A percentile compares a stretch with the other conserved stretches of the same genome.
Conservation (phyloP, 2,113 vertebrate genomes). For the Mastomys coucha region DNA sequence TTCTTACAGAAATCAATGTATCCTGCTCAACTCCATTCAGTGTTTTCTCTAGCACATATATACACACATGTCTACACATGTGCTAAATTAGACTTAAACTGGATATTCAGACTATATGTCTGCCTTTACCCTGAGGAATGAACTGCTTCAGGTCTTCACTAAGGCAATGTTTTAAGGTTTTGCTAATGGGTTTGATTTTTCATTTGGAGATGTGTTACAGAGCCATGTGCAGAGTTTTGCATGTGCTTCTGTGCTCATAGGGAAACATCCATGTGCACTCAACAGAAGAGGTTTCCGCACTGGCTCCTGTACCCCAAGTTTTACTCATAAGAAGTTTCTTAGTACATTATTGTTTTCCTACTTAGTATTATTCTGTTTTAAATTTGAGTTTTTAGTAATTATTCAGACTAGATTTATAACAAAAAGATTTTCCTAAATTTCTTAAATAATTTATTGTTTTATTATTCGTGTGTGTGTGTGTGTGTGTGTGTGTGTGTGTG, state of each 20-base stretch:
- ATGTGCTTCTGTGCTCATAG: neutral
- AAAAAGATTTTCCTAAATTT: neutral
- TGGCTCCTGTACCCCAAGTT: neutral
- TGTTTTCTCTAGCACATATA: neutral
- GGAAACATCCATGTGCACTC: neutral
- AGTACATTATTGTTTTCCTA: neutral
- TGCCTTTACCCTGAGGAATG: neutral
- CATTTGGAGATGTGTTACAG: neutral
- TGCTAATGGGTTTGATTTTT: neutral
- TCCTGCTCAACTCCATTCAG: neutral
- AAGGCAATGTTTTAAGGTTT: neutral
- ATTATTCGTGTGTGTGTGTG: neutral
- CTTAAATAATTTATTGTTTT: neutral
- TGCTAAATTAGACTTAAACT: neutral
- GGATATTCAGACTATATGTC: neutral
- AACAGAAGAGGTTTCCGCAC: neutral
- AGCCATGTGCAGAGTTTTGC: neutral
- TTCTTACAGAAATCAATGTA: neutral
- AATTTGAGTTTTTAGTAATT: neutral
- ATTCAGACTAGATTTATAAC: neutral
- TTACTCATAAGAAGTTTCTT: neutral
- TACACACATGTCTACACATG: accelerated
- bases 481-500: neutral
- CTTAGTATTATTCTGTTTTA: neutral
- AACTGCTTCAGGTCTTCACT: neutral